These are phyloP conservation scores for Odobenus rosmarus DNA, from an alignment of 2,113 vertebrate genomes.

Conservation along the genomic window DNA sequence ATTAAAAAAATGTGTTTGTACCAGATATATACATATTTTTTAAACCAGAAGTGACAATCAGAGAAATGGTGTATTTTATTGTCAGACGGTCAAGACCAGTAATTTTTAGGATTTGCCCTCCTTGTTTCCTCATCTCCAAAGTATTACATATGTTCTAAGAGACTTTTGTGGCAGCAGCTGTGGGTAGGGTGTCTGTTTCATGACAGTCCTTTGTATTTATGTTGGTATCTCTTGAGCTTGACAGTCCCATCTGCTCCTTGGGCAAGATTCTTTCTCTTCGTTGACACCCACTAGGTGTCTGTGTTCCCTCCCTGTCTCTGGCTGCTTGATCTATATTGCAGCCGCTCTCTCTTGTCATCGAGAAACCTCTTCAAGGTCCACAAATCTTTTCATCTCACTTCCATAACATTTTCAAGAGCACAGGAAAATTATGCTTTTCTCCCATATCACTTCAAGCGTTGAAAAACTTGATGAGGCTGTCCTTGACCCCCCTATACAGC, in stretches of 20 bases:
- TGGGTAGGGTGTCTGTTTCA: background rate
- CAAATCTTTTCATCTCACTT: background rate
- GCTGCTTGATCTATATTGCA: background rate
- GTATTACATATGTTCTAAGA: background rate
- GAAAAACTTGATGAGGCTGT: background rate
- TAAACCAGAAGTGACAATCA: background rate
- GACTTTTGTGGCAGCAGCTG: background rate
- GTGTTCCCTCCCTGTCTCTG: background rate
- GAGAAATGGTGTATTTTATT: background rate
- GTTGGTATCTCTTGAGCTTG: background rate
- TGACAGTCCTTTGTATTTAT: background rate
- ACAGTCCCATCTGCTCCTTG: background rate
- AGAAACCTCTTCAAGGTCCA: background rate
- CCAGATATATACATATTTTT: background rate
- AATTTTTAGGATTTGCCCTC: background rate
- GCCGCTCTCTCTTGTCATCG: background rate
- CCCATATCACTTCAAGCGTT: background rate
- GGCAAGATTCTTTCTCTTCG: background rate
- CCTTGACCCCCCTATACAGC: background rate
- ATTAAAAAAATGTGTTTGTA: background rate
- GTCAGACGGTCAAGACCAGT: background rate
- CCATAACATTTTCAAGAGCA: background rate
- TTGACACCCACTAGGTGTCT: background rate
- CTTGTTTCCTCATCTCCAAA: background rate
- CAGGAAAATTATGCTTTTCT: background rate